Conservation (phyloP, 2,113 vertebrate genomes). For the Xerus inauris region DNA sequence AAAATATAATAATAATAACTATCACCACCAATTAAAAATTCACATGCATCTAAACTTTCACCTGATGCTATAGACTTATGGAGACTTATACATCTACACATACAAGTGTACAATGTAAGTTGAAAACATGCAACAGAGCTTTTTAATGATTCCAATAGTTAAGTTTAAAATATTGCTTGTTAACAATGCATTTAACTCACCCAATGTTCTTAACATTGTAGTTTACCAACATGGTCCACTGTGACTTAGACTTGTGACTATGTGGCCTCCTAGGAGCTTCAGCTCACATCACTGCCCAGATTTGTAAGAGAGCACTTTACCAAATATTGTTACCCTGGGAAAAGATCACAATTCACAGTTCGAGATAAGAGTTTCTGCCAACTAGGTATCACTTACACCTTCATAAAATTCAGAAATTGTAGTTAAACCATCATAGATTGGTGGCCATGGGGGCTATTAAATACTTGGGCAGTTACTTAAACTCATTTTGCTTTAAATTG, state of each 20-base stretch:
- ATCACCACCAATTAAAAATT: background rate
- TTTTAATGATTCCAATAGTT: background rate
- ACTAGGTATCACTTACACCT: too few species aligned
- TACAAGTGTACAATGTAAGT: background rate
- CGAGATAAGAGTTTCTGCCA: too few species aligned
- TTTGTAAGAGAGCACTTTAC: background rate
- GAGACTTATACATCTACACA: background rate
- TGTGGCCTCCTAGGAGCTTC: too few species aligned
- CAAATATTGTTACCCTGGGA: background rate
- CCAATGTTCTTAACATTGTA: background rate
- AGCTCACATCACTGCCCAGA: background rate
- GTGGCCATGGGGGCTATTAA: background rate
- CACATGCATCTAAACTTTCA: background rate
- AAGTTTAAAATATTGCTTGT: background rate
- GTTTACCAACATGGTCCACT: background rate
- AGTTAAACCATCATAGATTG: too few species aligned
- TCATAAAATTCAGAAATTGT: background rate
- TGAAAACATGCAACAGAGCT: background rate
- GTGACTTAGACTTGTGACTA: background rate
- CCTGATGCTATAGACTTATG: background rate
- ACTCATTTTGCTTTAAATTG: background rate
- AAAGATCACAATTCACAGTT: too few species aligned
- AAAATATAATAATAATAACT: background rate
- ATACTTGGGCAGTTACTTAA: background rate
- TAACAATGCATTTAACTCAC: background rate